Percentiles rank a stretch among this genome's conserved stretches.
phyloP scores from a whole-genome alignment of 2,797 vertebrate species.

The Distichodus sexfasciatus region DNA sequence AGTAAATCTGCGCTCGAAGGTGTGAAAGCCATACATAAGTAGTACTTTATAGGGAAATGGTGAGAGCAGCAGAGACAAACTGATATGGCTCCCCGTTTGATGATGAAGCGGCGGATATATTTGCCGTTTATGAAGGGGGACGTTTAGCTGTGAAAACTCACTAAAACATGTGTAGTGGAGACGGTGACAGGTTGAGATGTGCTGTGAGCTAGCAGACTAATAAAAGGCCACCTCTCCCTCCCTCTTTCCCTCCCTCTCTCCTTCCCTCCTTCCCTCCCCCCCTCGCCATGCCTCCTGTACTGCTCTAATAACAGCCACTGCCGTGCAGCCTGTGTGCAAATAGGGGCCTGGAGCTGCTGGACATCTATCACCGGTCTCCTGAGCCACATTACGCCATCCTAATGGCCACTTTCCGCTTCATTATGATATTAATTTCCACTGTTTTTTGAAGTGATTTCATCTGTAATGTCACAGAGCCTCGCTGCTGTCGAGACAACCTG shows the following conservation, averaged over 20 bases:
- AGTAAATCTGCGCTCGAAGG: conserved; percentile 68
- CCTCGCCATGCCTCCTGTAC: conserved; percentile 78
- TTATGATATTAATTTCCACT: conserved; percentile 98
- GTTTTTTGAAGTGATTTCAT: conserved; percentile 93
- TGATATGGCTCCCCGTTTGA: conserved; percentile 48
- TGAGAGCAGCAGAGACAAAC: conserved; percentile 40
- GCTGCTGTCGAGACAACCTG: conserved; percentile 88
- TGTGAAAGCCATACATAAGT: conserved; percentile 71
- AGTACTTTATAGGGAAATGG: conserved; percentile 48
- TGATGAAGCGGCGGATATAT: conserved; percentile 63
- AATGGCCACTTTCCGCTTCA: conserved; percentile 93
- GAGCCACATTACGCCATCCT: conserved; percentile 95
- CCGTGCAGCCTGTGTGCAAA: conserved; percentile 94
- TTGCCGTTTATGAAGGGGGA: conserved; percentile 66
- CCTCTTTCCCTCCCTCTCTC: conserved; percentile 78
- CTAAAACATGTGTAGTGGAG: conserved; percentile 66
- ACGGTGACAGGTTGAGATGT: conserved; percentile 84
- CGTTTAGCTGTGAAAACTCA: conserved; percentile 72
- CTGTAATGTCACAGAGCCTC: conserved; percentile 90
- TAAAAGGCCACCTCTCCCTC: conserved; percentile 85
- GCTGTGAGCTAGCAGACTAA: conserved; percentile 93
- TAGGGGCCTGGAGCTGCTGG: conserved; percentile 88
- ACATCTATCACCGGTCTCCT: conserved; percentile 93
- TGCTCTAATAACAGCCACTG: conserved; percentile 92
- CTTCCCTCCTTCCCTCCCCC: conserved; percentile 58